phyloP scores from a whole-genome alignment of 2,888 invertebrate species.

The Tipula lateralis region DNA sequence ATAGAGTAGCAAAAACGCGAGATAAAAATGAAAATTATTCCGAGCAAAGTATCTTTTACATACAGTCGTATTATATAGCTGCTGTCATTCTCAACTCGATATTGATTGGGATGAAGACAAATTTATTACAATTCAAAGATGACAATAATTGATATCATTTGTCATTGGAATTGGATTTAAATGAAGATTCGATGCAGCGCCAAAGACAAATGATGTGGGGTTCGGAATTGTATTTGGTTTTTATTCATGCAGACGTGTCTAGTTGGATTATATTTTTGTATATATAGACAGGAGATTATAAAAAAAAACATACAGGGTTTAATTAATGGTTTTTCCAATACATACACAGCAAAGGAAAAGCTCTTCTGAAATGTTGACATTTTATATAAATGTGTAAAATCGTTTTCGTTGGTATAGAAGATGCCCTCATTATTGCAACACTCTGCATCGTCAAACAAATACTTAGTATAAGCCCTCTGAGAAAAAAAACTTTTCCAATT shows the following conservation, averaged over 20 bases:
- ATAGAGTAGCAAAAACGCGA: neutral
- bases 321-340: neutral
- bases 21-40: neutral
- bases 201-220: neutral
- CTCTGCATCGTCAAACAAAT: too few relatives aligned
- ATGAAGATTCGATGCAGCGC: neutral
- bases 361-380: neutral
- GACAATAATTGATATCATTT: constrained; percentile 24
- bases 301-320: neutral
- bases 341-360: too few relatives aligned
- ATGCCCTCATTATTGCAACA: too few relatives aligned
- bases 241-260: neutral
- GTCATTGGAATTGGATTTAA: constrained; percentile 19
- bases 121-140: constrained; percentile 24
- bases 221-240: neutral
- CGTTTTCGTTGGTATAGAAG: too few relatives aligned
- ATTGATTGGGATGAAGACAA: constrained; percentile 19
- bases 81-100: neutral
- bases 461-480: too few relatives aligned
- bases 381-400: neutral
- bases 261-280: neutral
- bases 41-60: neutral
- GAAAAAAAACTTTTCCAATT: too few relatives aligned
- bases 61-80: neutral
- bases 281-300: neutral